Evolutionary conservation across 2,888 invertebrate species (phyloP).

Genomic region (Perdita meconis): DNA sequence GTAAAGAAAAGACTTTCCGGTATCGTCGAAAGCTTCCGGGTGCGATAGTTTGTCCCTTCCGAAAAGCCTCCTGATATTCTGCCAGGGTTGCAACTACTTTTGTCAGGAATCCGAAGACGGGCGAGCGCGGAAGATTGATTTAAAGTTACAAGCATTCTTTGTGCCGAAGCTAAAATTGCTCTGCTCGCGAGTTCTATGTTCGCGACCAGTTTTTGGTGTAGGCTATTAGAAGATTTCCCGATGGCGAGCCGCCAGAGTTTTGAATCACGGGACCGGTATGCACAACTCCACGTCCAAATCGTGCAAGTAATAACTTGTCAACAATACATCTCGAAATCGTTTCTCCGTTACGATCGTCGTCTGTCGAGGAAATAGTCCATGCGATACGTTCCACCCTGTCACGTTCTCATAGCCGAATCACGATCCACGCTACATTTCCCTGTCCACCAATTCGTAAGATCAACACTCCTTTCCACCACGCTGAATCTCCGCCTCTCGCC

Average conservation of each 20-base stretch:
- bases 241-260: conserved; percentile 53
- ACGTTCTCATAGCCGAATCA: conserved; percentile 27
- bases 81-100: not conserved
- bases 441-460: not conserved
- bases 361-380: conserved; percentile 51
- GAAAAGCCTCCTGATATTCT: not conserved
- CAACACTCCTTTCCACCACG: too few relatives aligned
- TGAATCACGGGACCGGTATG: conserved; percentile 51
- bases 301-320: conserved; percentile 65
- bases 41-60: not conserved
- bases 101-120: not conserved
- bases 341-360: conserved; percentile 44
- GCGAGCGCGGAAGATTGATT: not conserved
- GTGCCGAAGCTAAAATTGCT: conserved; percentile 31
- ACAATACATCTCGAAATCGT: conserved; percentile 53
- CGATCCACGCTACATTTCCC: conserved; percentile 23
- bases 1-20: too few relatives aligned
- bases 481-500: too few relatives aligned
- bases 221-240: conserved; percentile 42
- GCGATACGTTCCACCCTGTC: conserved; percentile 50
- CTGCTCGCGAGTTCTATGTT: conserved; percentile 5
- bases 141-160: conserved; percentile 26
- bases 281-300: conserved; percentile 56
- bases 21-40: conserved; percentile 8
- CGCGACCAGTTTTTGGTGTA: conserved; percentile 44